Conservation (phyloP, 35 echinoderm and acorn worm genomes). For the Lytechinus variegatus region DNA sequence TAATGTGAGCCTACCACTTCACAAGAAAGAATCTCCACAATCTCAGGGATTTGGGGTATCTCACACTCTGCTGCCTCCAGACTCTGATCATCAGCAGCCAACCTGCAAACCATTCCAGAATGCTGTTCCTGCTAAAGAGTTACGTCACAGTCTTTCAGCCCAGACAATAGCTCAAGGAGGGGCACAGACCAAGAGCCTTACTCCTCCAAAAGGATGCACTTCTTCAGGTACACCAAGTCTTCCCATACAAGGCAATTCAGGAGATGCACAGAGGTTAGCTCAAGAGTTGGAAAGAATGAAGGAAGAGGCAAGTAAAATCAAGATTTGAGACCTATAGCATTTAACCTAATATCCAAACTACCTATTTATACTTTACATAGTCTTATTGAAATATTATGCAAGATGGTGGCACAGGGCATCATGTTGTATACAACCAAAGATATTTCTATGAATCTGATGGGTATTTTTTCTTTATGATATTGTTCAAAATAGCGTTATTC, state of each 20-base stretch:
- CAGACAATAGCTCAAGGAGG: constrained; percentile 32
- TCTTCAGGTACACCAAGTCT: constrained; percentile 63
- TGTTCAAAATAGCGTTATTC: no score
- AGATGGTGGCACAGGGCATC: no score
- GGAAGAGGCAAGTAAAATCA: constrained; percentile 45
- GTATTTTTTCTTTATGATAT: no score
- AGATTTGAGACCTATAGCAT: not conserved
- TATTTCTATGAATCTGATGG: no score
- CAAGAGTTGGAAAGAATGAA: constrained; percentile 75
- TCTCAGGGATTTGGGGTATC: constrained; percentile 30
- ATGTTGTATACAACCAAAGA: no score
- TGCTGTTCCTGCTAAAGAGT: not conserved
- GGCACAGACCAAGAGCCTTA: constrained; percentile 51
- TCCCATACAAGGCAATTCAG: constrained; percentile 44
- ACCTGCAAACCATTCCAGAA: constrained; percentile 30
- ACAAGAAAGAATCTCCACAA: constrained; percentile 7
- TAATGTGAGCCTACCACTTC: constrained; percentile 20
- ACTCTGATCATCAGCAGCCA: not conserved
- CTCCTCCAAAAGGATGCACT: constrained; percentile 72
- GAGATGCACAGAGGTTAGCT: constrained; percentile 36
- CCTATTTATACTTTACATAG: no score
- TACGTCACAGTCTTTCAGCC: constrained; percentile 6
- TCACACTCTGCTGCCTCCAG: not conserved
- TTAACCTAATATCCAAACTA: no score
- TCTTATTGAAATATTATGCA: no score